phyloP scores from a whole-genome alignment of 2,888 invertebrate species.

The Phrixothrix hirtus region DNA sequence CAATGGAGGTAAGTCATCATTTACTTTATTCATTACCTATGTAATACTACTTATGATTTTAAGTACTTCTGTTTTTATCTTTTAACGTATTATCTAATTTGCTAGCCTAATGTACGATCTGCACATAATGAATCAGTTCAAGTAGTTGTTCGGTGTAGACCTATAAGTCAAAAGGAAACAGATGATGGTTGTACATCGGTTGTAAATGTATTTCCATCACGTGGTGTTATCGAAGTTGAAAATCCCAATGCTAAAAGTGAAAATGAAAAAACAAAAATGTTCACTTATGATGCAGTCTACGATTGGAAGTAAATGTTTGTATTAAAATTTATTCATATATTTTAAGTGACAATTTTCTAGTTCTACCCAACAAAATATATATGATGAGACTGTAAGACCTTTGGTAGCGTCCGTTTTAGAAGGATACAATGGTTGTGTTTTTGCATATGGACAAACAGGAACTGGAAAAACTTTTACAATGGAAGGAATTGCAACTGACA shows the following conservation, averaged over 20 bases:
- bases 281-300: constrained; percentile 98
- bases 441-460: constrained; percentile 99
- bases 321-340: too few species aligned
- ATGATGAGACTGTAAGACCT: constrained; percentile 94
- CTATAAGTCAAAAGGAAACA: constrained; percentile 87
- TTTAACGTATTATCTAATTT: neutral
- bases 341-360: too few species aligned
- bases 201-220: constrained; percentile 81
- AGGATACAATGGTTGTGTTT: constrained; percentile 99
- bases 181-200: constrained; percentile 74
- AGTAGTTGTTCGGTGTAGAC: constrained; percentile 96
- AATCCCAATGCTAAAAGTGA: constrained; percentile 74
- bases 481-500: constrained; percentile 70
- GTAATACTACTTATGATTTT: too few species aligned
- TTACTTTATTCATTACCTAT: neutral
- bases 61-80: neutral
- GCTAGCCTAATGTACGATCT: constrained; percentile 52
- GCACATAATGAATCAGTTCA: constrained; percentile 82
- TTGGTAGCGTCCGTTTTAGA: constrained; percentile 93
- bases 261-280: constrained; percentile 83
- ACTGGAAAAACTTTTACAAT: constrained; percentile 84
- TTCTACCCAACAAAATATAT: constrained; percentile 88
- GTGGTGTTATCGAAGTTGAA: constrained; percentile 88
- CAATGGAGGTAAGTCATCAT: constrained; percentile 19
- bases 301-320: constrained; percentile 70